Evolutionary conservation across 2,888 invertebrate species (phyloP), one percentile per base, ranked within the genome.

Genomic region (Rugalucina vietnamica): DNA sequence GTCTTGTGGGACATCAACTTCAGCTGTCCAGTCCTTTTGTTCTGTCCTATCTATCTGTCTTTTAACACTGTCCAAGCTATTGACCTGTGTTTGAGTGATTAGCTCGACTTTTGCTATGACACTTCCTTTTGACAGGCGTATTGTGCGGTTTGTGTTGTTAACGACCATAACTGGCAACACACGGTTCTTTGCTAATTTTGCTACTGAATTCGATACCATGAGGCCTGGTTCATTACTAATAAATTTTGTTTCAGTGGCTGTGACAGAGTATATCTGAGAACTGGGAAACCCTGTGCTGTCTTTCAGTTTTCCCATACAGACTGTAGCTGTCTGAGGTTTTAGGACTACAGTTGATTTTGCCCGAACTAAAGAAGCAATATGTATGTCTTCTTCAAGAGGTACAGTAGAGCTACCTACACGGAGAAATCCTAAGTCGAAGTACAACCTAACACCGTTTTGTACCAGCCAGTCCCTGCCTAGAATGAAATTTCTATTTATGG

Each of bases 151-250:
- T 37, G 32, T 54, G 18, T 50, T 18, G 0, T 65, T 75, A 18
- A 37, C 29, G 0, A 73, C 18, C 24, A 79, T 21, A 29, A 57
- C 43, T 37, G 73, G 79, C 5, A 39, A 4, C 49, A 32, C 29
- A 24, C 65, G 24, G 24, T 3, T n/a, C 18, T 60, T 34, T 10
- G 72, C 60, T 5, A 79, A 39, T 27, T 37, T 54, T 2, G 21
- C 65, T 29, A 72, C 27, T 0, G 79, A 72, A 60, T 79, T 73
- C 34, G 65, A 12, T 32, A 79, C 73, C 29, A n/a, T 27, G n/a
- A 79, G 39, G 1, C 73, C 73, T 65, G 79, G 79, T 73, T 60
- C 60, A 21, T 73, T n/a, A 49, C 21, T 1, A 21, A 73, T 65
- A 32, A 32, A 73, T 29, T 54, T 54, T 36, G 12, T 71, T 29